Evolutionary conservation across 2,888 invertebrate genomes (phyloP).

Genomic region (Drosophila emarginata): DNA sequence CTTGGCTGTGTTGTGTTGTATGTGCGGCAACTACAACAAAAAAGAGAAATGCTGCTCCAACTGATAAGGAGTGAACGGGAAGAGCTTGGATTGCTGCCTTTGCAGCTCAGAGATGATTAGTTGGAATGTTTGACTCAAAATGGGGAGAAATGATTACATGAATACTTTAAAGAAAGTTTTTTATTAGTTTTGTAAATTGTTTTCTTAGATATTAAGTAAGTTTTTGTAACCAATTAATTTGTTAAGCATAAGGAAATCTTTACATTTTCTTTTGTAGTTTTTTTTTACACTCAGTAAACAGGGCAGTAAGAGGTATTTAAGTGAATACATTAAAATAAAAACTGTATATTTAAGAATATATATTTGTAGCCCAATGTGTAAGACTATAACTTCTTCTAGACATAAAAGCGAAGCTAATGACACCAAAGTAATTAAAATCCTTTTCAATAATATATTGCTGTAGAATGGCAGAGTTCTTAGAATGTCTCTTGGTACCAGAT

Average conservation of each 20-base stretch:
- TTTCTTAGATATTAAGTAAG: not conserved
- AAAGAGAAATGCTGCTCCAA: not conserved
- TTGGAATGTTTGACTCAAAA: not conserved
- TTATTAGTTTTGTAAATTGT: not conserved
- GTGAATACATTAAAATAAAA: too few relatives aligned
- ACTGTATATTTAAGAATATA: too few relatives aligned
- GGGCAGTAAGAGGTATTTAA: not conserved
- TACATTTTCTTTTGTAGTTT: not conserved
- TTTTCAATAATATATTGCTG: too few relatives aligned
- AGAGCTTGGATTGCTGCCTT: not conserved
- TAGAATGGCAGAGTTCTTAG: too few relatives aligned
- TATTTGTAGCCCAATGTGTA: too few relatives aligned
- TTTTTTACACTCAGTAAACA: not conserved
- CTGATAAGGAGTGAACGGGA: conserved; percentile 6
- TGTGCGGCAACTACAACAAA: too few relatives aligned
- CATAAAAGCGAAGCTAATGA: too few relatives aligned
- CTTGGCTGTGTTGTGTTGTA: not conserved
- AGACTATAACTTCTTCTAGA: too few relatives aligned
- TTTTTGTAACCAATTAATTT: not conserved
- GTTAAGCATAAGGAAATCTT: not conserved
- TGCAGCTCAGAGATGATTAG: conserved; percentile 1
- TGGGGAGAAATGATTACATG: not conserved
- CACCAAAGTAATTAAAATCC: too few relatives aligned
- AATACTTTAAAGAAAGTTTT: conserved; percentile 1
- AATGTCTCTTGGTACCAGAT: too few relatives aligned